Evolutionary conservation across 1,140 invertebrate genomes (phyloP).

Genomic region (Drosophila sucinea): DNA sequence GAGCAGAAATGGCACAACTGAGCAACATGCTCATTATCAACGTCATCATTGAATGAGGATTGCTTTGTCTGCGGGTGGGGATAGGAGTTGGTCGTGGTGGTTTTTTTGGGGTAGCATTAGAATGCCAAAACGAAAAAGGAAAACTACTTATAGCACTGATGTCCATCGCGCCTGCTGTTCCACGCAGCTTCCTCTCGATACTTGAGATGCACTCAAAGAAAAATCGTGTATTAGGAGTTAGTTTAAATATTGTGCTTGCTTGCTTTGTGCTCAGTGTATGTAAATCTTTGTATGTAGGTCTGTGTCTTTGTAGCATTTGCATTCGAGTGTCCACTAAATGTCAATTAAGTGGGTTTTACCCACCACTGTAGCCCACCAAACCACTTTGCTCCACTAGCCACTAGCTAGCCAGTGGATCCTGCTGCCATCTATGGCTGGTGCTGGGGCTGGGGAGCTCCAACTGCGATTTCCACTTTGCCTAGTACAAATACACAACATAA

Average conservation of each 20-base stretch:
- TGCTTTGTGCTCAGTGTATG: too few relatives aligned
- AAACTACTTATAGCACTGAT: conserved; percentile 71
- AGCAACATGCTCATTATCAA: conserved; percentile 78
- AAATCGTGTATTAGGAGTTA: neutral
- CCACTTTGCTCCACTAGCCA: conserved; percentile 22
- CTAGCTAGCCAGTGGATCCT: neutral
- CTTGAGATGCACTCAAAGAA: conserved; percentile 24
- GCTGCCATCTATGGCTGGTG: conserved; percentile 1
- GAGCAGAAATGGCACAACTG: conserved; percentile 36
- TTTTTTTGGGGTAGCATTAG: conserved; percentile 48
- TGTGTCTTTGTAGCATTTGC: conserved; percentile 50
- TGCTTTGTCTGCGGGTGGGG: conserved; percentile 16
- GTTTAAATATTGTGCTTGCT: too few relatives aligned
- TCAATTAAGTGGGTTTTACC: conserved; percentile 79
- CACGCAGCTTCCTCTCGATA: conserved; percentile 53
- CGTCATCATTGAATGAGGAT: conserved; percentile 60
- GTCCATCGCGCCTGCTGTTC: conserved; percentile 60
- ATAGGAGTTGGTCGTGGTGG: conserved; percentile 21
- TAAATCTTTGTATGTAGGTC: neutral
- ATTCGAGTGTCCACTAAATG: conserved; percentile 81
- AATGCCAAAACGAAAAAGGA: conserved; percentile 69
- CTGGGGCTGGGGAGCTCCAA: conserved; percentile 50
- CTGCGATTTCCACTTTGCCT: conserved; percentile 71
- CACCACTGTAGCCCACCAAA: conserved; percentile 53
- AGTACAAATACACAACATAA: conserved; percentile 76